These are phyloP conservation scores for Philaethria dido DNA, from an alignment of 2,888 invertebrate genomes.

Conservation along the genomic window DNA sequence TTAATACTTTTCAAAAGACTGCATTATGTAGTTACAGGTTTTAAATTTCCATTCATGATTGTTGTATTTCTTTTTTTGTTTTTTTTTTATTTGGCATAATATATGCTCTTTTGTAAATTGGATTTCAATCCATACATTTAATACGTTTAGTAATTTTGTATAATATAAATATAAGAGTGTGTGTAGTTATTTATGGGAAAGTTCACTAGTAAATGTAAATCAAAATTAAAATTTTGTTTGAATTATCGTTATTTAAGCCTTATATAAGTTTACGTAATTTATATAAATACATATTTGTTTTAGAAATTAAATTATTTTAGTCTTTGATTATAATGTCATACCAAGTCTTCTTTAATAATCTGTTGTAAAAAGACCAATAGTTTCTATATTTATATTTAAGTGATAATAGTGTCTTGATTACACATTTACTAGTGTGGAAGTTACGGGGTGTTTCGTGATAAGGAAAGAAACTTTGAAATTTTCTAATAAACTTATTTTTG, in stretches of 20 bases:
- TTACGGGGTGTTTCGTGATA: constrained; percentile 51
- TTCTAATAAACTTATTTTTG: constrained; percentile 58
- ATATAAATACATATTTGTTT: no score
- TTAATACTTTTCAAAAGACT: no score
- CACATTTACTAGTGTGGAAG: constrained; percentile 43
- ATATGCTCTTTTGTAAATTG: not conserved
- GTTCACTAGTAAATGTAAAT: constrained; percentile 39
- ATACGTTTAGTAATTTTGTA: not conserved
- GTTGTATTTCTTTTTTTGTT: no score
- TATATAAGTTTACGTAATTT: no score
- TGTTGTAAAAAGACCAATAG: not conserved
- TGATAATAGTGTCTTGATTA: constrained; percentile 4
- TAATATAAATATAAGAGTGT: not conserved
- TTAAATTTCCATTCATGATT: no score
- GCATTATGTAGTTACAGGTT: no score
- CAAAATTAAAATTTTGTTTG: not conserved
- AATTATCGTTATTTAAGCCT: no score
- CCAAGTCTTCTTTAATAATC: not conserved
- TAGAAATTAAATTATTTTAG: no score
- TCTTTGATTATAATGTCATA: no score
- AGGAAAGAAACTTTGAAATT: constrained; percentile 33
- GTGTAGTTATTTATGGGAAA: not conserved
- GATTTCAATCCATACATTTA: not conserved
- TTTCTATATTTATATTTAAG: not conserved
- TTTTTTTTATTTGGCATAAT: not conserved